Evolutionary conservation across 2,113 vertebrate species (phyloP).

Genomic region (Pseudorhombus dupliciocellatus): DNA sequence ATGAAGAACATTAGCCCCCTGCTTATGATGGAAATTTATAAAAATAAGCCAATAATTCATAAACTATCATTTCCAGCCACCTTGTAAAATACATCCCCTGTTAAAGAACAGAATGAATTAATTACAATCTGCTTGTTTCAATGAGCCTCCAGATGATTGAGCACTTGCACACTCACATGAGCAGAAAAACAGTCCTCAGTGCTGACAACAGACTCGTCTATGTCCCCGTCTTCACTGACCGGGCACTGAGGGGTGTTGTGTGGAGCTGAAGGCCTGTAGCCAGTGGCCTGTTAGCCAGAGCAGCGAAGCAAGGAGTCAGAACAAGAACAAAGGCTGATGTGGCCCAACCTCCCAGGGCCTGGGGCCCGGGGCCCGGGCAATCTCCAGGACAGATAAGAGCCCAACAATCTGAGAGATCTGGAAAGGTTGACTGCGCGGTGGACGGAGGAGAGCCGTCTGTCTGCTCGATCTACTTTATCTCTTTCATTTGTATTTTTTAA

Average conservation of each 20-base stretch:
- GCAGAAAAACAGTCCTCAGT: neutral
- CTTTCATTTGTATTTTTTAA: constrained; percentile 40
- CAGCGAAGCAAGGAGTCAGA: constrained; percentile 70
- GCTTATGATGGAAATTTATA: no score
- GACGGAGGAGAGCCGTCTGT: constrained; percentile 50
- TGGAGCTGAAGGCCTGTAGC: constrained; percentile 43
- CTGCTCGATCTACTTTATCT: constrained; percentile 29
- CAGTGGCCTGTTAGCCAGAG: constrained; percentile 63
- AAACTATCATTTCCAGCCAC: neutral
- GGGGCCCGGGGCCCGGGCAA: constrained; percentile 59
- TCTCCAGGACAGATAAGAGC: constrained; percentile 70
- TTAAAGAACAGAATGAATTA: neutral
- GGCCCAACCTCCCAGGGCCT: constrained; percentile 60
- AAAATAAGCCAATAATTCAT: neutral
- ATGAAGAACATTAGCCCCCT: neutral
- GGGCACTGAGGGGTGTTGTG: constrained; percentile 41
- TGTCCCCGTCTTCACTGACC: constrained; percentile 51
- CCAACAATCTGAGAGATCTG: constrained; percentile 68
- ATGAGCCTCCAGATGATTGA: constrained; percentile 5
- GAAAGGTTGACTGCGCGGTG: constrained; percentile 42
- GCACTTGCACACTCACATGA: constrained; percentile 3
- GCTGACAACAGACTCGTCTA: constrained; percentile 38
- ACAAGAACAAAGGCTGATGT: constrained; percentile 76
- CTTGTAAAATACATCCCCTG: neutral
- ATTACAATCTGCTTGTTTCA: neutral